Evolutionary conservation across 2,888 invertebrate species (phyloP), one percentile per base, ranked within the genome.

Genomic region (Habroteleia sp.): DNA sequence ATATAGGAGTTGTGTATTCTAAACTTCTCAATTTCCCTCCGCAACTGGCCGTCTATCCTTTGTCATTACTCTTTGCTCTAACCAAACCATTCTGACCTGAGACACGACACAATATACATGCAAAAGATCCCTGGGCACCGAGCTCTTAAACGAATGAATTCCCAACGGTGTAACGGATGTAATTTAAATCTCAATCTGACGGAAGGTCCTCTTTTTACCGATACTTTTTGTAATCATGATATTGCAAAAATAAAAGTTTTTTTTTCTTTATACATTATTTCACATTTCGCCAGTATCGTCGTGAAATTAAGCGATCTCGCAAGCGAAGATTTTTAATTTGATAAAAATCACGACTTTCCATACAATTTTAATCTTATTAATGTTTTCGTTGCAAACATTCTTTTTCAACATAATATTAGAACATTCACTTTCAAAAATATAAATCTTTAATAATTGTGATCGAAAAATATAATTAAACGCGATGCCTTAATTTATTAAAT

Each of bases 81-180:
- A 42, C 48, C 68, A 41, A 41, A 39, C 68, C 50, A 25, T 68
- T 48, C 50, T 68, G 48, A 68, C 66, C 66, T 48, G 56, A 68
- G 56, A 68, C 66, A 66, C 66, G 56, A 66, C 66, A 66, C 56
- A 56, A 66, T 66, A 66, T 66, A 66, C 66, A 66, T 66, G 66
- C 66, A 66, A 66, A 66, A 66, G 66, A 66, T 66, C 56, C 56
- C 56, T 39, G 41, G 48, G 66, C 54, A 65, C 63, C 44, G 35
- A 44, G 37, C 65, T 65, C 54, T 65, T 65, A 65, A 54, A 23
- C 65, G 54, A 65, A 54, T 20, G 54, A 54, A 65, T 54, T 54
- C 65, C 65, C 65, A 27, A 16, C 20, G 54, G 65, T 37, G 54
- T 65, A 54, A 65, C 65, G 52, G 37, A 54, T 65, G 54, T 46